These are phyloP conservation scores for Turnix velox DNA, from an alignment of 2,113 vertebrate species.

Conservation along the genomic window DNA sequence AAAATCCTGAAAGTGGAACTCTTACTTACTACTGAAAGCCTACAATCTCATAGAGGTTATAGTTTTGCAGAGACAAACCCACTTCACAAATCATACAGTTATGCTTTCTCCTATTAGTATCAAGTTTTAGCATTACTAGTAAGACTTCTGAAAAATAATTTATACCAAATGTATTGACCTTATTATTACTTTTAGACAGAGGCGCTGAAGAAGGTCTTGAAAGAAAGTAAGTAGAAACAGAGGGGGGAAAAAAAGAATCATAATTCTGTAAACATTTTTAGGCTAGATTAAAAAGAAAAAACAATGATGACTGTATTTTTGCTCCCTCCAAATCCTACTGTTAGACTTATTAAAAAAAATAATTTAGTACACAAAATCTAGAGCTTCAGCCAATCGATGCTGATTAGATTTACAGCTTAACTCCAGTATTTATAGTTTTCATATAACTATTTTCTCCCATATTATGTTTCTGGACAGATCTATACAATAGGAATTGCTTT, in stretches of 20 bases:
- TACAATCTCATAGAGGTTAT: neutral
- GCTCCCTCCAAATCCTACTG: neutral
- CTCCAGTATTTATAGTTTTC: conserved; percentile 68
- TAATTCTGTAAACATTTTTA: conserved; percentile 18
- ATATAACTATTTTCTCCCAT: conserved; percentile 60
- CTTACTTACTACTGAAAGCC: neutral
- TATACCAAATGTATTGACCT: neutral
- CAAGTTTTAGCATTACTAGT: neutral
- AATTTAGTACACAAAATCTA: conserved; percentile 26
- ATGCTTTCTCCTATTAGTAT: neutral
- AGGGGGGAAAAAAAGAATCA: neutral
- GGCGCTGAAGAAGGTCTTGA: neutral
- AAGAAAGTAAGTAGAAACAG: conserved; percentile 7
- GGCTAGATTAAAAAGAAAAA: conserved; percentile 15
- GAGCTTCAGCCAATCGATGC: conserved; percentile 53
- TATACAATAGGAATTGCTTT: conserved; percentile 70
- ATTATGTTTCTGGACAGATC: conserved; percentile 66
- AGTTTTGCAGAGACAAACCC: neutral
- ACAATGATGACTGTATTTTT: conserved; percentile 4
- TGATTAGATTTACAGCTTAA: conserved; percentile 70
- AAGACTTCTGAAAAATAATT: neutral
- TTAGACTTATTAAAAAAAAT: neutral
- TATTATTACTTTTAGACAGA: too few species aligned
- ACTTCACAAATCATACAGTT: neutral
- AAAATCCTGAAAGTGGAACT: neutral